Percentiles rank a stretch among this genome's conserved stretches.
Conservation (phyloP, 2,888 invertebrate genomes). For the Elgonia sp. region DNA sequence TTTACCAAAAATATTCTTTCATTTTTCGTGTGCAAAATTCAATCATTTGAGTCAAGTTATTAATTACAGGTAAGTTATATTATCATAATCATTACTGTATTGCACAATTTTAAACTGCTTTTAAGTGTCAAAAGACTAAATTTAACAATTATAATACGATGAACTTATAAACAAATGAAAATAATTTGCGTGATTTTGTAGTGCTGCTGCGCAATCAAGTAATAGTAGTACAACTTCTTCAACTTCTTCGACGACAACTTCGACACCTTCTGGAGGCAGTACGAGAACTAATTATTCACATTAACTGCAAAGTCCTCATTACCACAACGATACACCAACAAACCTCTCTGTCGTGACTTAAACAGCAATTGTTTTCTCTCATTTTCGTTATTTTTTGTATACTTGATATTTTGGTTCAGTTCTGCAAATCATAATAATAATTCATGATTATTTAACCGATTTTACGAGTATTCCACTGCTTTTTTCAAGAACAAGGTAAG, state of each 20-base stretch:
- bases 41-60: neutral
- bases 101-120: neutral
- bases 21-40: neutral
- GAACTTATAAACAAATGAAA: slow-evolving; percentile 8
- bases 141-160: slow-evolving; percentile 5
- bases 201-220: slow-evolving; percentile 83
- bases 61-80: slow-evolving; percentile 45
- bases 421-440: slow-evolving; percentile 42
- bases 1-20: neutral
- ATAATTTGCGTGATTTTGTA: slow-evolving; percentile 74
- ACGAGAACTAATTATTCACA: slow-evolving; percentile 82
- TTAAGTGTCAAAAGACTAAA: slow-evolving; percentile 38
- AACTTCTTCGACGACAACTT: slow-evolving; percentile 80
- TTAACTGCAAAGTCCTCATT: slow-evolving; percentile 77
- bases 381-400: slow-evolving; percentile 11
- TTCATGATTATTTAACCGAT: slow-evolving; percentile 37
- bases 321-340: slow-evolving; percentile 37
- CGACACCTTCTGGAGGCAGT: slow-evolving; percentile 78
- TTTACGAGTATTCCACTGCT: slow-evolving; percentile 70
- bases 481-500: slow-evolving; percentile 46
- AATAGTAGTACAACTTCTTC: slow-evolving; percentile 78
- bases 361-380: slow-evolving; percentile 18
- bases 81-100: slow-evolving; percentile 7
- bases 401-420: slow-evolving; percentile 32
- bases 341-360: slow-evolving; percentile 59